Percentiles rank a stretch among this genome's conserved stretches.
phyloP scores from a whole-genome alignment of 1,140 invertebrate species.

The Dendroctonus valens region DNA sequence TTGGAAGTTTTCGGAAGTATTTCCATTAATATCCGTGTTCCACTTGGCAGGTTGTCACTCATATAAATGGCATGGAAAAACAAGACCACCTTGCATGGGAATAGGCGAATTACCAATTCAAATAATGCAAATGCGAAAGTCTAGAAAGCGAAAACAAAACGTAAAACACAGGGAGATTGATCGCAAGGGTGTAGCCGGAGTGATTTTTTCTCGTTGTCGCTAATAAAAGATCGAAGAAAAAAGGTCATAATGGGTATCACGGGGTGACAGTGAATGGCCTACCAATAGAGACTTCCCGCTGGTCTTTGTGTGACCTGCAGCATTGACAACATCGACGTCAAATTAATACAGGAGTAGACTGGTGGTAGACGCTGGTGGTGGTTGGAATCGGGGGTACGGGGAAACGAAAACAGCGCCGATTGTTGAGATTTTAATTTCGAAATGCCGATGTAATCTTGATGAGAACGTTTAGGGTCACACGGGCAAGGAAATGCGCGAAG shows the following conservation, averaged over 20 bases:
- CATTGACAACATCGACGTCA: constrained; percentile 44
- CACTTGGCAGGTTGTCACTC: not conserved
- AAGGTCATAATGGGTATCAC: constrained; percentile 45
- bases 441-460: constrained; percentile 44
- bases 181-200: constrained; percentile 25
- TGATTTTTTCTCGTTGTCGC: constrained; percentile 31
- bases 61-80: constrained; percentile 14
- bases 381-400: constrained; percentile 37
- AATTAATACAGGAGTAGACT: constrained; percentile 16
- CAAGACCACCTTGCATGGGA: constrained; percentile 40
- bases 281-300: constrained; percentile 41
- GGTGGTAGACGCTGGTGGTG: constrained; percentile 24
- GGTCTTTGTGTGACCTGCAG: constrained; percentile 39
- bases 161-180: constrained; percentile 19
- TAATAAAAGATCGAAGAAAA: constrained; percentile 43
- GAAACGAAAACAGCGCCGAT: constrained; percentile 21
- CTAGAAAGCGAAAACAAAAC: constrained; percentile 13
- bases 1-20: no score
- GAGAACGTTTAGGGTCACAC: constrained; percentile 42
- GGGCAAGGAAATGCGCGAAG: constrained; percentile 15
- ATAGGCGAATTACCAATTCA: constrained; percentile 36
- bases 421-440: constrained; percentile 45
- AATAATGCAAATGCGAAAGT: constrained; percentile 29
- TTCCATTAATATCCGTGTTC: no score
- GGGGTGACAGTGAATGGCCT: constrained; percentile 44